Base-by-base conservation (phyloP, 2,888 invertebrate genomes). In the Leucophora obtusa region DNA sequence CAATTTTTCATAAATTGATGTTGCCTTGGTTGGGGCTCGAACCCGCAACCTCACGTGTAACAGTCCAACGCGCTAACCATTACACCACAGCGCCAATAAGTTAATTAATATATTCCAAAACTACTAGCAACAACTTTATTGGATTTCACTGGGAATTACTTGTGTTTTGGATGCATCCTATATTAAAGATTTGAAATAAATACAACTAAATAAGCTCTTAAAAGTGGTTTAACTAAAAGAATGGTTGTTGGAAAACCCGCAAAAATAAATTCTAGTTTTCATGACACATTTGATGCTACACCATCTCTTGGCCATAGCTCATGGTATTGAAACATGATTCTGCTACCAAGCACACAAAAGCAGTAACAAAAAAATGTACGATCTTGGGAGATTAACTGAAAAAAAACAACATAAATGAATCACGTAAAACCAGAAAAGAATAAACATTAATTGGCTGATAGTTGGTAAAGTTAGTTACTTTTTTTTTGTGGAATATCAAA, bases 401-500 rank as follows among this genome's bases (percentile, higher is more conserved):
- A n/a, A 47, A 47, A 47, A 47, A 47, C 43, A n/a, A 38, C 4
- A 28, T 11, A 38, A 5, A 47, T 1, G 14, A 47, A 47, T 47
- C 43, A 47, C 43, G 43, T 47, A 47, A 47, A 47, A 47, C 43
- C 43, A 47, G 43, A n/a, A 47, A n/a, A 47, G 43, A 47, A 47
- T n/a, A n/a, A n/a, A 47, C 9, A 14, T 47, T n/a, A n/a, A 2
- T n/a, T 4, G n/a, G 6, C n/a, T 47, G n/a, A 14, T n/a, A 47
- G 28, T 28, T 28, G 4, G 28, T 28, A 28, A 28, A 28, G 28
- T 28, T 6, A 6, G 28, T 28, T 47, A 0, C 6, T 47, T 14
- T n/a, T 14, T 47, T 47, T 47, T n/a, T 47, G 43, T 47, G 43
- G 43, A 47, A 47, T n/a, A 18, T 51, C 35, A n/a, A 24, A 43